Conservation (phyloP, 92 coral and sea anemone genomes). For the Epizoanthus ramosus region DNA sequence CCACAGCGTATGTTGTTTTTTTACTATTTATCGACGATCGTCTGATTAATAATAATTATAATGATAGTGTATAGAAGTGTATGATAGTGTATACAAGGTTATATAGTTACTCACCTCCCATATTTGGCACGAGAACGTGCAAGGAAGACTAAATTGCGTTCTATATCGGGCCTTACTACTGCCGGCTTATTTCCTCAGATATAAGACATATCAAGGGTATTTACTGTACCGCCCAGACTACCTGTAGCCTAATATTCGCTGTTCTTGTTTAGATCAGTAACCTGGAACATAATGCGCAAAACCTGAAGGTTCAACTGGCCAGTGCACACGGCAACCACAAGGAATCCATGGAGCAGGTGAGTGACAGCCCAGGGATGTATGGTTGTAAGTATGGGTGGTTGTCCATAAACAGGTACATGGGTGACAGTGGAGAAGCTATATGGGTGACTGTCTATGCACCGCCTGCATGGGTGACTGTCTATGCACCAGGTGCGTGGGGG, state of each 20-base stretch:
- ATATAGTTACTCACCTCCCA: too few species aligned
- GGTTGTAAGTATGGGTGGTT: background rate
- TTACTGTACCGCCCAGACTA: background rate
- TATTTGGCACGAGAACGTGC: too few species aligned
- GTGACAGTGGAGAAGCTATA: background rate
- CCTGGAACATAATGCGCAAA: slow-evolving; percentile 85
- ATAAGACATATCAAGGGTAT: too few species aligned
- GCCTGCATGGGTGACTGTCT: slow-evolving; percentile 24
- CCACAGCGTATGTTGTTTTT: background rate
- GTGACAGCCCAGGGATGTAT: background rate
- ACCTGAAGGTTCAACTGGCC: slow-evolving; percentile 85
- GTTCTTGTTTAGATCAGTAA: slow-evolving; percentile 66
- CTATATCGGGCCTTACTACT: too few species aligned
- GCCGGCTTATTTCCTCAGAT: too few species aligned
- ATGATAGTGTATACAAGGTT: too few species aligned
- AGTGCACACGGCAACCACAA: slow-evolving; percentile 93
- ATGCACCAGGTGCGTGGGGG: background rate
- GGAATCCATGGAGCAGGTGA: slow-evolving; percentile 94
- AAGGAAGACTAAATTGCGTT: too few species aligned
- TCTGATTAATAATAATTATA: too few species aligned
- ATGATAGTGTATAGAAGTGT: too few species aligned
- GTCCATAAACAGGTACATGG: background rate
- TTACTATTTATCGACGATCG: too few species aligned
- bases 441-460: background rate
- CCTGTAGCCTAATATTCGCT: background rate